A percentile compares a stretch with the other conserved stretches of the same genome.
Conservation (phyloP, 2,888 invertebrate genomes). For the Cloeon dipterum region DNA sequence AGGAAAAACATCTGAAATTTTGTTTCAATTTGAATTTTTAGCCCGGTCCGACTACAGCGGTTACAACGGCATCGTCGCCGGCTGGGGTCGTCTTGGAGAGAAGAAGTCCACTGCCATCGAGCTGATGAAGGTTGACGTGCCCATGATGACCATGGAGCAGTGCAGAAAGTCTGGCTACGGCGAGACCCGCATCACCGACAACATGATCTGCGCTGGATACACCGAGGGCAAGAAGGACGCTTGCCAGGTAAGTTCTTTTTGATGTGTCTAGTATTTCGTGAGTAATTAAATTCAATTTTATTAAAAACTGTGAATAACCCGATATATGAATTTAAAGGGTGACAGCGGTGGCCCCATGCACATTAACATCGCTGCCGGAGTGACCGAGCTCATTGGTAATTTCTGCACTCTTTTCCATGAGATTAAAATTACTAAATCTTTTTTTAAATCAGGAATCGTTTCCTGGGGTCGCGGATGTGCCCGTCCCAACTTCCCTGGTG, state of each 20-base stretch:
- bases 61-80: conserved; percentile 33
- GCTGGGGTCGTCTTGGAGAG: conserved; percentile 56
- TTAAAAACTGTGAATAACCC: no score
- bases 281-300: no score
- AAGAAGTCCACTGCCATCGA: conserved; percentile 42
- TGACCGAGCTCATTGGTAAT: neutral
- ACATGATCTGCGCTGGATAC: conserved; percentile 62
- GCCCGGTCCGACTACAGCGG: no score
- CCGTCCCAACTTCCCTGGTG: conserved; percentile 48
- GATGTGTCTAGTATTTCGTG: no score
- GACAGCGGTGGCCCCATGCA: conserved; percentile 61
- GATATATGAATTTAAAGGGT: conserved; percentile 25
- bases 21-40: no score
- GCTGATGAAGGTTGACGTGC: conserved; percentile 49
- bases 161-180: conserved; percentile 47
- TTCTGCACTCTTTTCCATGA: neutral
- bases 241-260: conserved; percentile 27
- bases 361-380: conserved; percentile 15
- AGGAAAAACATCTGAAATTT: no score
- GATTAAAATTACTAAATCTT: no score
- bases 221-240: conserved; percentile 49
- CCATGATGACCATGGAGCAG: conserved; percentile 39
- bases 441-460: conserved; percentile 36
- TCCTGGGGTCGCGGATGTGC: conserved; percentile 63
- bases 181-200: conserved; percentile 38